Conservation (phyloP, 2,888 invertebrate genomes). For the Polydrusus tereticollis region DNA sequence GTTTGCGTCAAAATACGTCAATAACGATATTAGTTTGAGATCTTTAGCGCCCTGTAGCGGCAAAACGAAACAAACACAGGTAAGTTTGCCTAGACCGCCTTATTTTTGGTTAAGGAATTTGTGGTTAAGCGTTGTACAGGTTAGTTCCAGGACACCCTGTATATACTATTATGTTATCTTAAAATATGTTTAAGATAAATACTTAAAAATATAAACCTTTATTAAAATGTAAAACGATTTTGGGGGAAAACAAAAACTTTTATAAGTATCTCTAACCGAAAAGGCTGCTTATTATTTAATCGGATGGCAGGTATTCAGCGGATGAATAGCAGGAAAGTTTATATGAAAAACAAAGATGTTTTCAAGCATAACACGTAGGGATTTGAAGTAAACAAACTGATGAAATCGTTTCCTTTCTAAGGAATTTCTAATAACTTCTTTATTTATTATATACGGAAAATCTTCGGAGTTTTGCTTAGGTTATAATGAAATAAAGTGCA, state of each 20-base stretch:
- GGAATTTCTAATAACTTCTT: not conserved
- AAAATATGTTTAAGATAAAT: not conserved
- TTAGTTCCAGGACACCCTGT: no score
- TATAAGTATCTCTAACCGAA: not conserved
- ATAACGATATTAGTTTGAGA: no score
- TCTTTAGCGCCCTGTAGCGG: no score
- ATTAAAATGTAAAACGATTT: not conserved
- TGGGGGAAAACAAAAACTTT: not conserved
- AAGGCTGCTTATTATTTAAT: slow-evolving; percentile 19
- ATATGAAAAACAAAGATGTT: slow-evolving; percentile 14
- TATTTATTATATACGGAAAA: not conserved
- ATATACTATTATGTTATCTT: no score
- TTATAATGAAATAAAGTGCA: no score
- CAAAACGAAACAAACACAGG: no score
- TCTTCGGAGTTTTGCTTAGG: no score
- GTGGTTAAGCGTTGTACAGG: no score
- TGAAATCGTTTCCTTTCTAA: not conserved
- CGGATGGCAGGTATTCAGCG: slow-evolving; percentile 7
- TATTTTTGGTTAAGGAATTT: no score
- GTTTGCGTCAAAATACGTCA: no score
- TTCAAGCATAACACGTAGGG: slow-evolving; percentile 11
- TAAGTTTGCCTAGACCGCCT: no score
- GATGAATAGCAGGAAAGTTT: slow-evolving; percentile 2
- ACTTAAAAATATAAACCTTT: not conserved
- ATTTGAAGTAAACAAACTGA: slow-evolving; percentile 4